These are phyloP conservation scores for Labia minor DNA, from an alignment of 2,888 invertebrate genomes.

Conservation along the genomic window DNA sequence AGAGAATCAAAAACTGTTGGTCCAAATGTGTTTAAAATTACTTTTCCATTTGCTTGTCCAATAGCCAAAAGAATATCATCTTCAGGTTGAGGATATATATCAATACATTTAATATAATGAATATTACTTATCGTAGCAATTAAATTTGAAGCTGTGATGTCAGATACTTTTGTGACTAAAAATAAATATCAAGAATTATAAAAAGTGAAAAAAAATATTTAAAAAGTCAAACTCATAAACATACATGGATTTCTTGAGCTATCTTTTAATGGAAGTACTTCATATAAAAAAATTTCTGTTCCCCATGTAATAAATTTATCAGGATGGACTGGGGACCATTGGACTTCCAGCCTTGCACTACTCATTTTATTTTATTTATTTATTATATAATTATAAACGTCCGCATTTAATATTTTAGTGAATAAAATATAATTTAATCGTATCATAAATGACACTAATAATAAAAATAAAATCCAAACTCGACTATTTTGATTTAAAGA, in stretches of 20 bases:
- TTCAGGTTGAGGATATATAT: constrained; percentile 68
- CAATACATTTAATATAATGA: constrained; percentile 74
- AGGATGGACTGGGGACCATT: constrained; percentile 71
- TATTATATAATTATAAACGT: not conserved
- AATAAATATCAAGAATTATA: not conserved
- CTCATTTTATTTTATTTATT: constrained; percentile 37
- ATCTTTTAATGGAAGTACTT: constrained; percentile 54
- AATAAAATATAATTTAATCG: not conserved
- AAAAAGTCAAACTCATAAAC: constrained; percentile 25
- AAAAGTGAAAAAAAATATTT: not conserved
- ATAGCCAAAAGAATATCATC: constrained; percentile 73
- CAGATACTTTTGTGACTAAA: constrained; percentile 50
- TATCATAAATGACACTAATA: not conserved
- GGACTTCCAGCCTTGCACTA: constrained; percentile 60
- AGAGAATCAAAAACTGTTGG: constrained; percentile 54
- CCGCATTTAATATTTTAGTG: not conserved
- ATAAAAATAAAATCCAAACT: not conserved
- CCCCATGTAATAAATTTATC: constrained; percentile 86
- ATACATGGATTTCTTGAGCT: constrained; percentile 39
- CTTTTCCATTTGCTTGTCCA: constrained; percentile 81
- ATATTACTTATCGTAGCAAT: constrained; percentile 62
- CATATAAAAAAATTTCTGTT: constrained; percentile 77
- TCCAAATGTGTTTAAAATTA: constrained; percentile 67
- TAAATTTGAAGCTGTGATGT: constrained; percentile 55
- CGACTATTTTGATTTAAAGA: not conserved